These are phyloP conservation scores for Neuroterus valhalla DNA, from an alignment of 1,140 invertebrate species.

Conservation along the genomic window DNA sequence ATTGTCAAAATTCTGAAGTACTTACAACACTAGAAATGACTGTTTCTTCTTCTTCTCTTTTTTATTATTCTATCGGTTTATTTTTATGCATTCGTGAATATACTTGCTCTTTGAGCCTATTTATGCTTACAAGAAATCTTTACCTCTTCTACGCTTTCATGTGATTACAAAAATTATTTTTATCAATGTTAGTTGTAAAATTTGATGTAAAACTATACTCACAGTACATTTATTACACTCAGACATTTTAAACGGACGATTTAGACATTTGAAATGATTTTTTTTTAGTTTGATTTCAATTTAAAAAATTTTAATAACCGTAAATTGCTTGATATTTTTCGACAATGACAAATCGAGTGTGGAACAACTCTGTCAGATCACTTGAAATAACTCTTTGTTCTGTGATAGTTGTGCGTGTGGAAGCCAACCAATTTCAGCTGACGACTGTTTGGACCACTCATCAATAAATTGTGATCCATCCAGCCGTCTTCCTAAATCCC, in stretches of 20 bases:
- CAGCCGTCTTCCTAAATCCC: slow-evolving; percentile 60
- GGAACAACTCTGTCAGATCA: slow-evolving; percentile 41
- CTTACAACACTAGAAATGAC: background rate
- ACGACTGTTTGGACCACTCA: slow-evolving; percentile 67
- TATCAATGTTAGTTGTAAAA: background rate
- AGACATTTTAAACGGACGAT: background rate
- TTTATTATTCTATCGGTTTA: too few species aligned
- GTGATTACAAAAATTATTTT: background rate
- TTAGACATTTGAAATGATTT: background rate
- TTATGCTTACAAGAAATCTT: too few species aligned
- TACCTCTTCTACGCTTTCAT: too few species aligned
- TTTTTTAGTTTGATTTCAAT: background rate
- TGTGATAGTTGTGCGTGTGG: slow-evolving; percentile 75
- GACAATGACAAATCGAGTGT: slow-evolving; percentile 16
- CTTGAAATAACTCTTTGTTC: slow-evolving; percentile 75
- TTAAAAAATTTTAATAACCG: background rate
- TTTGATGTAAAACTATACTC: background rate
- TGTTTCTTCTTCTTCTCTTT: background rate
- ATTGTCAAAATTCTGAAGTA: background rate
- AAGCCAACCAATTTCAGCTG: slow-evolving; percentile 66
- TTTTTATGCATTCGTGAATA: too few species aligned
- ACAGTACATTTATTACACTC: background rate
- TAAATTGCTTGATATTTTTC: slow-evolving; percentile 20
- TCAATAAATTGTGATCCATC: slow-evolving; percentile 58
- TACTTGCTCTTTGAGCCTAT: too few species aligned